phyloP scores from a whole-genome alignment of 2,113 vertebrate species.

The Bucco capensis region DNA sequence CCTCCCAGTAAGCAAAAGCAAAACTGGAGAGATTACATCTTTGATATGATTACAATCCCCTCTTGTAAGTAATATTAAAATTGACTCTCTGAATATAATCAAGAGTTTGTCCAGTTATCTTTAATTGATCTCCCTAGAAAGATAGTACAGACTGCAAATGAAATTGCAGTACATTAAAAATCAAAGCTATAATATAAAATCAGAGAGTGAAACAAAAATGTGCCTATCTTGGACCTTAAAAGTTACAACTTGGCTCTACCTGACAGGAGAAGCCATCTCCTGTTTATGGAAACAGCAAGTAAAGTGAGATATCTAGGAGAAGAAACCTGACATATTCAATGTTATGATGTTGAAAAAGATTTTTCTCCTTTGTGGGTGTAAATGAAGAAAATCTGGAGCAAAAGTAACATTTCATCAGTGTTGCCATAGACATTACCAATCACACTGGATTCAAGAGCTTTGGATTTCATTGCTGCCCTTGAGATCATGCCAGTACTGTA shows the following conservation, averaged over 20 bases:
- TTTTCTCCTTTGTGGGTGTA: neutral
- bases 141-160: constrained; percentile 29
- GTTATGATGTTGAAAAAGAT: neutral
- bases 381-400: neutral
- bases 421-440: neutral
- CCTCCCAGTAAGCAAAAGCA: constrained; percentile 23
- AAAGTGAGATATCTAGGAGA: neutral
- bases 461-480: neutral
- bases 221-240: neutral
- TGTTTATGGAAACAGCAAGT: neutral
- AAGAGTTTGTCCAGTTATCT: constrained; percentile 66
- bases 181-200: constrained; percentile 37
- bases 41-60: constrained; percentile 53
- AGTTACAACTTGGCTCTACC: neutral
- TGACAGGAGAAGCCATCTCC: neutral
- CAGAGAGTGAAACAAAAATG: constrained; percentile 18
- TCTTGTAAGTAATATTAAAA: constrained; percentile 67
- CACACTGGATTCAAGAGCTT: neutral
- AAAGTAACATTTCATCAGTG: neutral
- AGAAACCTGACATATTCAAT: neutral
- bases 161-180: constrained; percentile 32
- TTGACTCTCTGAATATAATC: constrained; percentile 59
- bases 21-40: constrained; percentile 56
- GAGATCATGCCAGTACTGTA: neutral
- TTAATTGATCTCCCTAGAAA: constrained; percentile 68